Base-by-base conservation (phyloP, 2,113 vertebrate genomes). In the Centropristis striata region DNA sequence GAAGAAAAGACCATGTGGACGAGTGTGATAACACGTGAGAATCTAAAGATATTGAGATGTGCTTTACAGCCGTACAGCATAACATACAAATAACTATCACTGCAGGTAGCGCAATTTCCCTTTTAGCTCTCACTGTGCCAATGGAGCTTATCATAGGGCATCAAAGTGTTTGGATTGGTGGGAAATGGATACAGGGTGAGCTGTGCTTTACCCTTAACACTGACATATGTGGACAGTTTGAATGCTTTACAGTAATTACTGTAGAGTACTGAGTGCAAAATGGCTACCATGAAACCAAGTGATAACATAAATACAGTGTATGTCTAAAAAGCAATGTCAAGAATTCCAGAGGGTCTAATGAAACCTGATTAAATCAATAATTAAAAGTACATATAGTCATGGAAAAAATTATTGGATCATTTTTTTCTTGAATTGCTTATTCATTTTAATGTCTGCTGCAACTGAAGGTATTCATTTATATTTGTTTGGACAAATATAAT, bases 21-120 rank as follows among this genome's bases (percentile, higher is more conserved):
- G 63, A 71, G 60, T 37, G 83, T 75, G 78, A 87, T 80, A 80
- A 88, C 72, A 81, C 75, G 68, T 28, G 64, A 61, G 46, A 69
- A 76, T 80, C 20, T 32, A 20, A 41, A 63, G 58, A 78, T 55
- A 71, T 49, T 80, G 79, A 71, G 69, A 67, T 36, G 13, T 64
- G 58, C 75, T 71, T 77, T 54, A 60, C 65, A 78, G 76, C 76
- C 28, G 28, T 32, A 58, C 32, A 73, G 50, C 32, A 64, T 21
- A 46, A 76, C 49, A 74, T 80, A 72, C 60, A 85, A 75, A 89
- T 47, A 58, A 41, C 37, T 47, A 54, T 63, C 44, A 80, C 65
- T 54, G 42, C 21, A 53, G 39, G 21, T 55, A 46, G 69, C 55
- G 42, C 21, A 39, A 58, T 65, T 75, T 42, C 44, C 64, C 78